Evolutionary conservation across 2,113 vertebrate genomes (phyloP), one percentile per base, ranked within the genome.

Genomic region (Pongo abelii): DNA sequence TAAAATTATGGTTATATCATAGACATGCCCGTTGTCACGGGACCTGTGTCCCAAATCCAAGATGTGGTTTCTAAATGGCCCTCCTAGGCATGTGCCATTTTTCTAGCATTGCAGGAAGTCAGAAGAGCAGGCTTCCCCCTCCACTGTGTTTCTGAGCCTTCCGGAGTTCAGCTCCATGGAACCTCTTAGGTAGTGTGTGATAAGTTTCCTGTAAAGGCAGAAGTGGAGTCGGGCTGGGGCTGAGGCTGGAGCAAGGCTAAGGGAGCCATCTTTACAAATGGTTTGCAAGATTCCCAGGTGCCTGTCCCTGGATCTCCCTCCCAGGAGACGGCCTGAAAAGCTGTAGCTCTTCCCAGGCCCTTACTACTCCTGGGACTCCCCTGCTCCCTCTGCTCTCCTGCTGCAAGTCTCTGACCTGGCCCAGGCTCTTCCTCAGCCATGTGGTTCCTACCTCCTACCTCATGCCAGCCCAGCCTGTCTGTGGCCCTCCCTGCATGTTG

Each of bases 71-170:
- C 64, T 22, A 16, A 12, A 2, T 0, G 5, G 5, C 38, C 77
- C 3, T 32, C 0, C 4, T 27, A 8, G n/a, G 57, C 43, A 11
- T 30, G 0, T 1, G 2, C 78, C 3, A 0, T 7, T 43, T 50
- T 64, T 38, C 8, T 12, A 70, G 38, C 69, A 3, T 35, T 2
- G 18, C 17, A 8, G 10, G 35, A 25, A 27, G 6, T 79, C 17
- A 10, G 35, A 84, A 83, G 32, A 38, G 23, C 32, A 5, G 8
- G 16, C 70, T 46, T 40, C 78, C 12, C 8, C 9, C 16, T 32
- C n/a, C 59, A 10, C 8, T 46, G 38, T 13, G 10, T 84, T 55
- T 69, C 61, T 55, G 25, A 72, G 48, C 6, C 55, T 25, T 43
- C 43, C 25, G 14, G 35, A 6, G 11, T 55, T 40, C 13, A 1